Conservation (phyloP, 2,888 invertebrate genomes). For the Papilio gigon region DNA sequence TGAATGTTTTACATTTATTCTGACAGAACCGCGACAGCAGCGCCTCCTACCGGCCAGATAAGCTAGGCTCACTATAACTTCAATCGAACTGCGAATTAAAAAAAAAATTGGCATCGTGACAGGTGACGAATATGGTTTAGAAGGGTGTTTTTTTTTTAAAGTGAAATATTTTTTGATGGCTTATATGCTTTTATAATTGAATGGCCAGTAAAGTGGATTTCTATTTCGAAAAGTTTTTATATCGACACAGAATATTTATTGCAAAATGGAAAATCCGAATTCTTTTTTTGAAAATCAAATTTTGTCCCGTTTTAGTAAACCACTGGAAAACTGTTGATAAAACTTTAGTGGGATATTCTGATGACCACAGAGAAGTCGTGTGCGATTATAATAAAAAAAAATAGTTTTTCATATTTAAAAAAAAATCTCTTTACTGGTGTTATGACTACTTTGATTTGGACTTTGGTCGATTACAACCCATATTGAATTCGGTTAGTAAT, state of each 20-base stretch:
- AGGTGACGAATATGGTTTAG: constrained; percentile 18
- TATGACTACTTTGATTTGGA: no score
- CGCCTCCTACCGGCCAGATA: no score
- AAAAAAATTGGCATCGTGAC: constrained; percentile 20
- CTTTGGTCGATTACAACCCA: no score
- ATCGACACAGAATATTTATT: background rate
- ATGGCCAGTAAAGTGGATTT: background rate
- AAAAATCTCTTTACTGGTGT: no score
- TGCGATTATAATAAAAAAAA: background rate
- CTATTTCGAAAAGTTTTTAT: background rate
- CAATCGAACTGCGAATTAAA: constrained; percentile 29
- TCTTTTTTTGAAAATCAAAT: background rate
- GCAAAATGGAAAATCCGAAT: background rate
- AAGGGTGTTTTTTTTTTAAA: constrained; percentile 1
- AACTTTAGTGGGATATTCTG: background rate
- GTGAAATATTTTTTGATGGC: background rate
- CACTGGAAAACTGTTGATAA: no score
- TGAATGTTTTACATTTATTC: no score
- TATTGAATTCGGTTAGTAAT: no score
- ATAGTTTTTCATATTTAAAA: background rate
- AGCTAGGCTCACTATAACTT: no score
- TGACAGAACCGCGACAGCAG: no score
- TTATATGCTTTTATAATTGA: background rate
- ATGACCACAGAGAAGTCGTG: background rate
- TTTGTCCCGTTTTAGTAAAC: no score